Evolutionary conservation across 2,797 vertebrate genomes (phyloP), one percentile per base, ranked within the genome.

Genomic region (Malacoctenus gilli): DNA sequence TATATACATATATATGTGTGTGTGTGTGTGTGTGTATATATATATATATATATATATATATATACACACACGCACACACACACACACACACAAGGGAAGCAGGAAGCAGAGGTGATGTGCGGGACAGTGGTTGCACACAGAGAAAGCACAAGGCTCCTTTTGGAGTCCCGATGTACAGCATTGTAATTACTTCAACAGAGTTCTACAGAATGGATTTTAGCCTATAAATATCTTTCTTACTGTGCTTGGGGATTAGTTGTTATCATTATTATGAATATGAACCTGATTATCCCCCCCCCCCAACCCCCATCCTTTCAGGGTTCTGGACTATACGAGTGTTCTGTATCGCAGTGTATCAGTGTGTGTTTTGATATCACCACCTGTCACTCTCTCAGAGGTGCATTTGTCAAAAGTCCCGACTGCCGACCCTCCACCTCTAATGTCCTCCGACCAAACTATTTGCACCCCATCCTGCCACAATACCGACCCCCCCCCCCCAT

Each of bases 121-220:
- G n/a, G n/a, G n/a, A n/a, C n/a, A 28, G 2, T 5, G 25, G 25
- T 79, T 72, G 85, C 86, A 89, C 89, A 83, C 88, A 80, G 77
- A 89, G 91, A 93, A 96, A 96, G 94, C 94, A 95, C 95, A 95
- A 28, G 94, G 90, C 88, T 92, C 93, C 92, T 77, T 57, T 82
- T 81, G 81, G 89, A 89, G 92, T 93, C 85, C 86, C 92, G 92
- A 92, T 95, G 94, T 94, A 95, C 89, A 92, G 92, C 93, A 94
- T 87, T 94, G 94, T 95, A 94, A 95, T 94, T 94, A 94, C 88
- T 90, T 90, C 85, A 86, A 85, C 89, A 93, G 90, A 95, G 92
- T 94, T 94, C 93, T 93, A 94, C 89, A 92, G 90, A 89, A 93
- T 92, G 91, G 90, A 93, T 94, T 95, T 96, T 95, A 95, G 92